A percentile compares a stretch with the other conserved stretches of the same genome.
Evolutionary conservation across 1,140 invertebrate species (phyloP).

Genomic region (Rhyzopertha dominica): DNA sequence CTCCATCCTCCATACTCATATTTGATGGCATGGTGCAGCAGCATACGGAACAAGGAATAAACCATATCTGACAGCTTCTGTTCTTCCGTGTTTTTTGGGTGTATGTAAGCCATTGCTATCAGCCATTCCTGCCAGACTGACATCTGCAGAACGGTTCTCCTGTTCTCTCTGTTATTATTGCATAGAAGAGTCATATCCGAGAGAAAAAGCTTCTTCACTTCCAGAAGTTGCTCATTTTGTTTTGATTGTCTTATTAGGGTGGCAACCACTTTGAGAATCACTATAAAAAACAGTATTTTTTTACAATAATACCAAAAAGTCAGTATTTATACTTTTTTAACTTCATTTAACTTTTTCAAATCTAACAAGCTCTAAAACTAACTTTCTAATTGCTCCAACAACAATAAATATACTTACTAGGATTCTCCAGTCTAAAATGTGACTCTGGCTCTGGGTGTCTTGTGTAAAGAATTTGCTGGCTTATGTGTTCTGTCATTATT

Average conservation of each 20-base stretch:
- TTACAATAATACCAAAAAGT: background rate
- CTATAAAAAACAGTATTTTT: constrained; percentile 52
- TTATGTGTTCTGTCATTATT: constrained; percentile 95
- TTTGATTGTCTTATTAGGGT: constrained; percentile 95
- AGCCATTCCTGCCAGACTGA: constrained; percentile 99
- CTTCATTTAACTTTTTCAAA: constrained; percentile 3
- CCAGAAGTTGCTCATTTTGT: constrained; percentile 81
- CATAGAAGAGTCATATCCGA: constrained; percentile 96
- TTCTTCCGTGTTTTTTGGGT: constrained; percentile 91
- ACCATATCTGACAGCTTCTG: constrained; percentile 98
- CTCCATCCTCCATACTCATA: constrained; percentile 99
- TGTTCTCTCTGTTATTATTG: constrained; percentile 95
- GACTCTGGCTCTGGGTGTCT: constrained; percentile 91
- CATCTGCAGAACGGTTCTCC: constrained; percentile 97
- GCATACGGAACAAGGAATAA: constrained; percentile 93
- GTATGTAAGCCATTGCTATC: constrained; percentile 97
- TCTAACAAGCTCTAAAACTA: constrained; percentile 7
- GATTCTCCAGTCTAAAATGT: constrained; percentile 93
- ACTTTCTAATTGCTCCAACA: constrained; percentile 14
- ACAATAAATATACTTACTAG: constrained; percentile 64
- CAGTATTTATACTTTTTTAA: background rate
- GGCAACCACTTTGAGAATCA: constrained; percentile 97
- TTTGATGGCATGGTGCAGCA: constrained; percentile 98
- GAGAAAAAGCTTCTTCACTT: constrained; percentile 94
- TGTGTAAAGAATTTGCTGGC: constrained; percentile 87